Conservation (phyloP, 1,140 invertebrate species). For the Heliothis subflexa region DNA sequence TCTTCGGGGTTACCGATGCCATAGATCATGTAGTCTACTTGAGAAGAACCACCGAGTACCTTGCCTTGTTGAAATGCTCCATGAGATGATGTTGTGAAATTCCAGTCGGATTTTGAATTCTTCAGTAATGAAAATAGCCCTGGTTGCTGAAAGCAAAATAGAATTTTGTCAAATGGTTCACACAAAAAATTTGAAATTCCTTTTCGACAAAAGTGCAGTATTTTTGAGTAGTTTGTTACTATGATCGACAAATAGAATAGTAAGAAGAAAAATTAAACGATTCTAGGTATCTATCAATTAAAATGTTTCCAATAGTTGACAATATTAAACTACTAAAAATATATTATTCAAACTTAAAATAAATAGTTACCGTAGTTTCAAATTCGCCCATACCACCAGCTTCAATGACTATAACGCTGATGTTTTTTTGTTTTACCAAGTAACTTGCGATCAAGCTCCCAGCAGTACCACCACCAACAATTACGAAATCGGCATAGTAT, state of each 20-base stretch:
- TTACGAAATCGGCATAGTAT: not conserved
- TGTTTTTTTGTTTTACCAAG: not conserved
- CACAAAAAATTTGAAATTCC: too few relatives aligned
- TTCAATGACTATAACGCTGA: constrained; percentile 29
- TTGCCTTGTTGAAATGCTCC: not conserved
- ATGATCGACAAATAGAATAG: too few relatives aligned
- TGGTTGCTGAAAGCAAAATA: constrained; percentile 9
- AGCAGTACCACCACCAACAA: constrained; percentile 12
- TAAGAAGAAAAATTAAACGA: too few relatives aligned
- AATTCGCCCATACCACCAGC: constrained; percentile 18
- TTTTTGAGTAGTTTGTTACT: too few relatives aligned
- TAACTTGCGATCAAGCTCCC: constrained; percentile 14
- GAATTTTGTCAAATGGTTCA: too few relatives aligned
- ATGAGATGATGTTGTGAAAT: not conserved
- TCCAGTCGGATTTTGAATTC: constrained; percentile 21
- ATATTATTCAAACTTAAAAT: too few relatives aligned
- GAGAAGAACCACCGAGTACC: constrained; percentile 18
- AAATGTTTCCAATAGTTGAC: not conserved
- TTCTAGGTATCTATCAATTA: too few relatives aligned
- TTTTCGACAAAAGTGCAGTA: too few relatives aligned
- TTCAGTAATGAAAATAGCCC: constrained; percentile 4
- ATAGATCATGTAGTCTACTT: constrained; percentile 29
- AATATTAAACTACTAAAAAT: too few relatives aligned
- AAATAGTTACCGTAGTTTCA: constrained; percentile 11
- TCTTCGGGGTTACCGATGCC: constrained; percentile 9